Evolutionary conservation across 2,888 invertebrate species (phyloP).

Genomic region (Hirudinaria manillensis): DNA sequence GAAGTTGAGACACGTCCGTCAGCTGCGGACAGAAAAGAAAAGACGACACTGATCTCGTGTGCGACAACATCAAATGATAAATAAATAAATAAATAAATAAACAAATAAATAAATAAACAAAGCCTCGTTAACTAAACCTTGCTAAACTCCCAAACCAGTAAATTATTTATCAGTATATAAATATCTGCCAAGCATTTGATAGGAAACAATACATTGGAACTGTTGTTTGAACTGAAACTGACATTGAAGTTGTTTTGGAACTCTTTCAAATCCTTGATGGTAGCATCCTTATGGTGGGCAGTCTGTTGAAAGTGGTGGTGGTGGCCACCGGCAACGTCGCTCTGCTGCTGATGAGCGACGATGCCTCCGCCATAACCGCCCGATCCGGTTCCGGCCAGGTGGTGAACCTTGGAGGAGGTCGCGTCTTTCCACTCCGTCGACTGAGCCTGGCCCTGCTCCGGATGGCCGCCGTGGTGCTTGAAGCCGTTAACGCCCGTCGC

Average conservation of each 20-base stretch:
- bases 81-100: no score
- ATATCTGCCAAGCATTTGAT: no score
- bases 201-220: no score
- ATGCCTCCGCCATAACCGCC: background rate
- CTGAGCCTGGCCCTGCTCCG: background rate
- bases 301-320: constrained; percentile 7
- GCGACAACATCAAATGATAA: no score
- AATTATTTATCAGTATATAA: no score
- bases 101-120: no score
- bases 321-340: background rate
- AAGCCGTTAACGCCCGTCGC: background rate
- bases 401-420: background rate
- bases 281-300: background rate
- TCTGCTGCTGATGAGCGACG: background rate
- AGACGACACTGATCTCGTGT: no score
- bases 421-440: background rate
- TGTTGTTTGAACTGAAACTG: background rate
- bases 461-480: background rate
- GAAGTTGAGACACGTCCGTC: background rate
- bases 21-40: no score
- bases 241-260: constrained; percentile 9
- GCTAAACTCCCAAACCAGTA: no score
- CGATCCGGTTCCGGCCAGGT: background rate
- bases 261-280: constrained; percentile 3
- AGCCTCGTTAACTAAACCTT: no score